Percentiles rank a stretch among this genome's conserved stretches.
Evolutionary conservation across 2,113 vertebrate genomes (phyloP).

Genomic region (Peucedramus taeniatus): DNA sequence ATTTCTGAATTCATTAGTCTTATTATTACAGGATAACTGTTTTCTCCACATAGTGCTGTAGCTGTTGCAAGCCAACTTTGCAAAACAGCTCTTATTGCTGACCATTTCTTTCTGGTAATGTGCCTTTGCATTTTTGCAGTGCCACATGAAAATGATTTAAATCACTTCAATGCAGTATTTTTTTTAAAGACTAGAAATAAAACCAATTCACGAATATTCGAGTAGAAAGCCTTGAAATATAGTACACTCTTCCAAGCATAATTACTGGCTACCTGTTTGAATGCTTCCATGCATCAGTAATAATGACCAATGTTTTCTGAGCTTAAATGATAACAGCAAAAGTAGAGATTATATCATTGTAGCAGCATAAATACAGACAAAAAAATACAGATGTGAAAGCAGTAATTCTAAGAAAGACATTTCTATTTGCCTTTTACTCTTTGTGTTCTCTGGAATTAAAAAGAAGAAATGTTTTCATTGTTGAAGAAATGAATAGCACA

Average conservation of each 20-base stretch:
- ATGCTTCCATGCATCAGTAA: conserved; percentile 11
- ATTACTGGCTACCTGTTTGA: conserved; percentile 21
- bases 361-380: neutral
- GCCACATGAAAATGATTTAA: conserved; percentile 49
- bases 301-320: conserved; percentile 11
- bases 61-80: conserved; percentile 44
- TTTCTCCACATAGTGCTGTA: conserved; percentile 56
- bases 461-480: neutral
- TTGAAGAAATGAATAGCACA: neutral
- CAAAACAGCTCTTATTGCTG: conserved; percentile 45
- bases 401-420: neutral
- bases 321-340: neutral
- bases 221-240: conserved; percentile 12
- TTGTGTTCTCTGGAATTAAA: neutral
- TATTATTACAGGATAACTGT: conserved; percentile 80
- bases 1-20: conserved; percentile 95
- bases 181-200: conserved; percentile 11
- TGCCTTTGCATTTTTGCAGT: neutral
- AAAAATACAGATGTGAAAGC: neutral
- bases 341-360: neutral
- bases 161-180: neutral
- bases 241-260: neutral
- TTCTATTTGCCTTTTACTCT: neutral
- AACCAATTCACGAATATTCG: conserved; percentile 28
- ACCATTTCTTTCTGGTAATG: conserved; percentile 34